Evolutionary conservation across 1,140 invertebrate genomes (phyloP), one percentile per base, ranked within the genome.

Genomic region (Olivierus martensii): DNA sequence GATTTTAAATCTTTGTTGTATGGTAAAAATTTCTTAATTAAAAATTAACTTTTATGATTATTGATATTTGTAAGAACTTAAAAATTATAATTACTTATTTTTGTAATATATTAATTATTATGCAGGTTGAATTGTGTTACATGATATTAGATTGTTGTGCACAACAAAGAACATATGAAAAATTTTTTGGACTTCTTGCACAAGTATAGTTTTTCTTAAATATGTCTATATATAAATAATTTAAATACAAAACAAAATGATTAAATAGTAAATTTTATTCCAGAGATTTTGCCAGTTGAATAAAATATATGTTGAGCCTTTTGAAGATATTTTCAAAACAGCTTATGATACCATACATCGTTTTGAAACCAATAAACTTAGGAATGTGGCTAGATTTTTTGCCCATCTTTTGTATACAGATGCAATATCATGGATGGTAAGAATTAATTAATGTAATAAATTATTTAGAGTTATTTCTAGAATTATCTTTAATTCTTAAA

Each of bases 81-180:
- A n/a, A n/a, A n/a, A n/a, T n/a, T n/a, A n/a, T n/a, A n/a, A n/a
- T n/a, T n/a, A n/a, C n/a, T n/a, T n/a, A n/a, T n/a, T n/a, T n/a
- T n/a, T n/a, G n/a, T n/a, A n/a, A n/a, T n/a, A n/a, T n/a, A n/a
- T n/a, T n/a, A n/a, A n/a, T n/a, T n/a, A n/a, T n/a, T n/a, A n/a
- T n/a, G n/a, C 59, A 75, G 73, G 58, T 66, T 10, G 96, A 99
- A 71, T 72, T 99, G 1, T 99, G 94, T 66, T 87, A 98, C 68
- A 99, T 99, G 95, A 93, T 99, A 61, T 70, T 95, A 6, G 96
- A 99, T 73, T 99, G 95, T 65, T 99, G 95, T 73, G 93, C 94
- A 5, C 94, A 99, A 71, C 89, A 96, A 69, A 75, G 96, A 55
- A 99, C 94, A 0, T 99, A 99, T 65, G 92, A 98, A 67, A 96